phyloP scores from a whole-genome alignment of 2,888 invertebrate species.

The Archips xylosteana region DNA sequence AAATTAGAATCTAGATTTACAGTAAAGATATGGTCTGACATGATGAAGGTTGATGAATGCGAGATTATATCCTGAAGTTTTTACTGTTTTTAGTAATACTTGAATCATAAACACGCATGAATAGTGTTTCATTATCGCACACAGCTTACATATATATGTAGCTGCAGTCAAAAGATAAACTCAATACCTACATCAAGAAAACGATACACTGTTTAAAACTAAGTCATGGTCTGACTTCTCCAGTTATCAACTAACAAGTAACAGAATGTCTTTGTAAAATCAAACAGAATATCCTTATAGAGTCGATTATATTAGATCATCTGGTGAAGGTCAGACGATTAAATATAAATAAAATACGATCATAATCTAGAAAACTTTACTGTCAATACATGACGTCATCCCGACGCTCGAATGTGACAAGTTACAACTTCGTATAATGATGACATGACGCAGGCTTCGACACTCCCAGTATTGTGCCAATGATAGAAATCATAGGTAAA shows the following conservation, averaged over 20 bases:
- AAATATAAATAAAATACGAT: slow-evolving; percentile 9
- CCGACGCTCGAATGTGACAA: background rate
- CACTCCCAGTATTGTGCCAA: slow-evolving; percentile 12
- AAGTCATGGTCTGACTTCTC: slow-evolving; percentile 12
- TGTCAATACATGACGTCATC: slow-evolving; percentile 17
- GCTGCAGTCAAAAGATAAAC: slow-evolving; percentile 4
- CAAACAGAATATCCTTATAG: slow-evolving; percentile 6
- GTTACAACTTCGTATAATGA: slow-evolving; percentile 1
- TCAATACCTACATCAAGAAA: background rate
- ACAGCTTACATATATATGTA: background rate
- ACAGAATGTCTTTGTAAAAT: slow-evolving; percentile 6
- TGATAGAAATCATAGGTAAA: slow-evolving; percentile 2
- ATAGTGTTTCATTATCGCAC: background rate
- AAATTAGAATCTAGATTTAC: no score
- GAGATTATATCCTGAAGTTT: no score
- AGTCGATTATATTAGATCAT: slow-evolving; percentile 8
- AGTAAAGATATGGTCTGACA: no score
- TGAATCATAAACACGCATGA: background rate
- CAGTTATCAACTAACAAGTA: slow-evolving; percentile 1
- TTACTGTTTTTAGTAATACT: background rate
- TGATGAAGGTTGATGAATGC: no score
- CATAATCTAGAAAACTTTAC: slow-evolving; percentile 21
- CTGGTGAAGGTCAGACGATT: slow-evolving; percentile 3
- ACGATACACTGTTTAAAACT: slow-evolving; percentile 8
- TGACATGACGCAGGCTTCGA: background rate